Evolutionary conservation across 1,140 invertebrate genomes (phyloP).

Genomic region (Thalassaphorura encarpata): DNA sequence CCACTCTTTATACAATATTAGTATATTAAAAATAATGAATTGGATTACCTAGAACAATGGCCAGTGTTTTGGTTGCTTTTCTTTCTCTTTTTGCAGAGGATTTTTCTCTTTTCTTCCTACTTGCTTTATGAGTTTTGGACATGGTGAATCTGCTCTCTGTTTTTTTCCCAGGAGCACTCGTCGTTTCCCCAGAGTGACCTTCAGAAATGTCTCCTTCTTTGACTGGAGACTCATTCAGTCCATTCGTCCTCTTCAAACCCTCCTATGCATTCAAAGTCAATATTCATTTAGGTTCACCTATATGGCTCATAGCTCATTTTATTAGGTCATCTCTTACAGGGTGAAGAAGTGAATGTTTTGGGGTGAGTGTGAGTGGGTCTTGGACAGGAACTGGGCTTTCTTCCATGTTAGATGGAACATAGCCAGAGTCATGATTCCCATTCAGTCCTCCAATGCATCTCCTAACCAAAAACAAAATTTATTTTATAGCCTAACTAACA

Average conservation of each 20-base stretch:
- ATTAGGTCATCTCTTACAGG: slow-evolving; percentile 26
- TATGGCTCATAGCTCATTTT: too few species aligned
- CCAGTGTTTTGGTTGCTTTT: slow-evolving; percentile 98
- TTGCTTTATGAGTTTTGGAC: slow-evolving; percentile 87
- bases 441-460: slow-evolving; percentile 37
- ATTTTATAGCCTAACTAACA: background rate
- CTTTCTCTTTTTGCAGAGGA: slow-evolving; percentile 90
- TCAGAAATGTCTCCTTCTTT: slow-evolving; percentile 38
- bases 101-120: slow-evolving; percentile 86
- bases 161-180: slow-evolving; percentile 44
- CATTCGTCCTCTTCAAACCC: slow-evolving; percentile 34
- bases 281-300: too few species aligned
- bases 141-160: slow-evolving; percentile 70
- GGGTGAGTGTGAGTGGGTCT: slow-evolving; percentile 24
- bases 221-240: slow-evolving; percentile 34
- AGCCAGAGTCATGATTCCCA: slow-evolving; percentile 68
- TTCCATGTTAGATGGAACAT: slow-evolving; percentile 52
- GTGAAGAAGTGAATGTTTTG: slow-evolving; percentile 26
- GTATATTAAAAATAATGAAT: slow-evolving; percentile 2
- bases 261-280: too few species aligned
- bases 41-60: slow-evolving; percentile 90
- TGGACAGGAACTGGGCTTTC: slow-evolving; percentile 25
- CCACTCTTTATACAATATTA: background rate
- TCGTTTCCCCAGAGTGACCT: slow-evolving; percentile 37
- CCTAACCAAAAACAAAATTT: too few species aligned